Evolutionary conservation across 2,888 invertebrate species (phyloP).

Genomic region (Tinea semifulvella): DNA sequence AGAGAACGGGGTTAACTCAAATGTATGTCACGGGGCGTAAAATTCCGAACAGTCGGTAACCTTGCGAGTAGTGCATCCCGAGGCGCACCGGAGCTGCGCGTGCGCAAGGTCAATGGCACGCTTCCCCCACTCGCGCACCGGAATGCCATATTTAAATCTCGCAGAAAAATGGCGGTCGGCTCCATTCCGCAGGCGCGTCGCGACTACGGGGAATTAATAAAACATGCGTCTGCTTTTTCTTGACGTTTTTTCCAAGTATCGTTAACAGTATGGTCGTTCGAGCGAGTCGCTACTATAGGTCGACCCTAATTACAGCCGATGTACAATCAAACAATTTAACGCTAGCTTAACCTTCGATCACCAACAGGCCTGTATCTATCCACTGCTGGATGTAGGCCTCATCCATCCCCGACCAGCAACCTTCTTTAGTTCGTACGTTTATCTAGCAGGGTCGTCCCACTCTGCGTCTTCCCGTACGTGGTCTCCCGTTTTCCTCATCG

Average conservation of each 20-base stretch:
- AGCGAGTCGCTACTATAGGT: slow-evolving; percentile 11
- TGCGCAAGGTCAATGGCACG: slow-evolving; percentile 66
- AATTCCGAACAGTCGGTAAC: background rate
- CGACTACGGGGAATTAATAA: slow-evolving; percentile 64
- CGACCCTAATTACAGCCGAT: slow-evolving; percentile 13
- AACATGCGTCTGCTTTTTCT: slow-evolving; percentile 54
- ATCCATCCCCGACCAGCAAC: too few species aligned
- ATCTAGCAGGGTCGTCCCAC: too few species aligned
- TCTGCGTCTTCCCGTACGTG: too few species aligned
- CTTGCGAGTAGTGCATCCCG: slow-evolving; percentile 4
- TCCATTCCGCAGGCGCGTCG: slow-evolving; percentile 52
- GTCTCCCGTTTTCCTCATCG: too few species aligned
- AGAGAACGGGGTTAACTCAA: background rate
- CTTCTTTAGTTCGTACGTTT: too few species aligned
- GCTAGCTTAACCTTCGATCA: too few species aligned
- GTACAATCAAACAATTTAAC: too few species aligned
- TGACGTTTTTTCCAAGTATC: slow-evolving; percentile 50
- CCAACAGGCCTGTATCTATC: too few species aligned
- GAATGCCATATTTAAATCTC: slow-evolving; percentile 67
- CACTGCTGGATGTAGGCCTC: too few species aligned
- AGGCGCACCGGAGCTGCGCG: slow-evolving; percentile 31
- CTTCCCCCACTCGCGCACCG: slow-evolving; percentile 62
- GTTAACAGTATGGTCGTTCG: slow-evolving; percentile 34
- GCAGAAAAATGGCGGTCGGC: slow-evolving; percentile 64
- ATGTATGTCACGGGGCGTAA: slow-evolving; percentile 5